Percentiles rank a stretch among this genome's conserved stretches.
These are phyloP conservation scores for Chymomyza caudatula DNA, from an alignment of 2,888 invertebrate species.

Conservation along the genomic window DNA sequence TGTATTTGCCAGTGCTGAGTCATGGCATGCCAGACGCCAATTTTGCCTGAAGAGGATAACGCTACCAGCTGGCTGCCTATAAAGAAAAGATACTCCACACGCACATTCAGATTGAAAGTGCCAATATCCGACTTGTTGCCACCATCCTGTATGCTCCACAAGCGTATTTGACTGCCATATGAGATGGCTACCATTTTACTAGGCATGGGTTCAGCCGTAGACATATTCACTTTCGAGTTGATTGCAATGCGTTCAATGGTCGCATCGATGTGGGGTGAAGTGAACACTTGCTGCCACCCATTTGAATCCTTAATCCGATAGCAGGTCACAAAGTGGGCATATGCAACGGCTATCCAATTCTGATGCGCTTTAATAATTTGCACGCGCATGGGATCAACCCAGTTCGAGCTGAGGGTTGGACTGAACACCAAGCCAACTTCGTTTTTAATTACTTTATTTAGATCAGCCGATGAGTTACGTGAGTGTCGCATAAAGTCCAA, in stretches of 20 bases:
- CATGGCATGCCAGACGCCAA: conserved; percentile 99
- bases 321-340: conserved; percentile 96
- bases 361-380: conserved; percentile 97
- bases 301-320: conserved; percentile 96
- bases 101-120: conserved; percentile 92
- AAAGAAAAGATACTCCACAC: conserved; percentile 97
- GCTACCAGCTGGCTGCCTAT: conserved; percentile 99
- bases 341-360: conserved; percentile 98
- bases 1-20: conserved; percentile 99
- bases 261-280: conserved; percentile 93
- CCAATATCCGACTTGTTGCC: conserved; percentile 88
- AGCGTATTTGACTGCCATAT: conserved; percentile 85
- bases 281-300: conserved; percentile 97
- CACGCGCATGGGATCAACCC: conserved; percentile 92
- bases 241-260: conserved; percentile 94
- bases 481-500: conserved; percentile 85
- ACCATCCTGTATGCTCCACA: conserved; percentile 90
- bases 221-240: conserved; percentile 82
- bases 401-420: conserved; percentile 79
- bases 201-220: conserved; percentile 80
- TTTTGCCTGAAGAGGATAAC: conserved; percentile 92
- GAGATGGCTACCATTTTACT: conserved; percentile 91
- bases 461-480: conserved; percentile 86
- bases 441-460: conserved; percentile 85
- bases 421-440: conserved; percentile 86